Conservation (phyloP, 2,113 vertebrate species). For the Recurvirostra avosetta region DNA sequence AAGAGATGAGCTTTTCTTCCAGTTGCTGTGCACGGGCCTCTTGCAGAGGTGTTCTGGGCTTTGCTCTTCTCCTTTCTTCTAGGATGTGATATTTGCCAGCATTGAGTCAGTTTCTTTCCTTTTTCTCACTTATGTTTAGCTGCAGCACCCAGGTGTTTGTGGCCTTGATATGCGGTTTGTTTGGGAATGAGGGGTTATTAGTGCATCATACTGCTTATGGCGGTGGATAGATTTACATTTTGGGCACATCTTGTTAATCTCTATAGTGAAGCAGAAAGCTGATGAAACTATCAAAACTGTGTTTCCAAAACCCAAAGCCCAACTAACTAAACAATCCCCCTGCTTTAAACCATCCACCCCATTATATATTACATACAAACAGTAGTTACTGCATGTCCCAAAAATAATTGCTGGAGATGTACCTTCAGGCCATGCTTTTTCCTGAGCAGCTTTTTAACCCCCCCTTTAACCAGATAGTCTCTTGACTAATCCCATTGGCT, state of each 20-base stretch:
- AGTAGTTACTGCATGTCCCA: fast-evolving
- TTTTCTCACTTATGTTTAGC: not conserved
- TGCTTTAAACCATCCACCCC: fast-evolving
- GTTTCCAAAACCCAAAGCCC: not conserved
- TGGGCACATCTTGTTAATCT: not conserved
- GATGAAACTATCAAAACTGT: not conserved
- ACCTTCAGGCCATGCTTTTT: not conserved
- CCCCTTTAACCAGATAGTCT: not conserved
- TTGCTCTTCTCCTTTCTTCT: fast-evolving
- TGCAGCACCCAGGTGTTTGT: not conserved
- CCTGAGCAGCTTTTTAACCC: not conserved
- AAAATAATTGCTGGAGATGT: not conserved
- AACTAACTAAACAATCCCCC: too few species aligned
- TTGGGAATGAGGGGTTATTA: not conserved
- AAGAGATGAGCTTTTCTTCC: not conserved
- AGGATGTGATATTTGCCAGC: fast-evolving
- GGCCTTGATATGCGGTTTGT: not conserved
- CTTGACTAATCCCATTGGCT: not conserved
- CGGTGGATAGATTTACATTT: fast-evolving
- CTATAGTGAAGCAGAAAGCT: not conserved
- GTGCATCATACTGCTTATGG: not conserved
- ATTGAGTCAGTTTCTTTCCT: not conserved
- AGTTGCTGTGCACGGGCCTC: fast-evolving
- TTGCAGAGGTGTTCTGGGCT: not conserved
- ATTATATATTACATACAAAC: not conserved